Evolutionary conservation across 2,797 vertebrate species (phyloP), one percentile per base, ranked within the genome.

Genomic region (Tenualosa thibaudeaui): DNA sequence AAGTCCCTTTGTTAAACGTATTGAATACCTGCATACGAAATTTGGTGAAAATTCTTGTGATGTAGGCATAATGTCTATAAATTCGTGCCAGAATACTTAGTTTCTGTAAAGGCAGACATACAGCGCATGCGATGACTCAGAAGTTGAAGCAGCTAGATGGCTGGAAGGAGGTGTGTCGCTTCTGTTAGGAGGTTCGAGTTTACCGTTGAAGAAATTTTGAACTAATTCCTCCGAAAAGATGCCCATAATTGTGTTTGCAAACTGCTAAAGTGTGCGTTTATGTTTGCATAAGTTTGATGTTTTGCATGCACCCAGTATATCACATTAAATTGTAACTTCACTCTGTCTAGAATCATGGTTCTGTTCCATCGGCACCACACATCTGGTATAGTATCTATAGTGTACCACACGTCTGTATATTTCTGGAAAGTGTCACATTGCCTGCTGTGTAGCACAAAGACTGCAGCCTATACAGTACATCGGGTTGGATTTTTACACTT

Each of bases 81-180:
- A 46, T 19, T 71, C 24, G 17, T 75, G 13, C 4, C 37, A 2
- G 37, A 3, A 22, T 17, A 78, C 22, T 40, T 13, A 7, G 17
- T 46, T 78, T 78, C 7, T 40, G 71, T 46, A 19, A 4, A 78
- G 71, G 40, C 37, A 78, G 15, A 43, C 15, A 46, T 78, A 46
- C 17, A 78, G 71, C 37, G 17, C 40, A 68, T 37, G 26, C 71
- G 37, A 78, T 6, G 65, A 71, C 65, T 71, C 26, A 9, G 54
- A 22, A 54, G 13, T 17, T 56, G 54, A 19, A 53, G 53, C 53
- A 54, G 53, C 53, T 54, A 10, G 53, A 56, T 78, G 13, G 7
- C 37, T 43, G 71, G 40, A 46, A 19, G 71, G 71, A 78, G 71
- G 71, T 78, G 71, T 78, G 71, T 78, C 71, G 71, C 71, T 19